phyloP scores from a whole-genome alignment of 2,888 invertebrate species.

The Protophormia terraenovae region DNA sequence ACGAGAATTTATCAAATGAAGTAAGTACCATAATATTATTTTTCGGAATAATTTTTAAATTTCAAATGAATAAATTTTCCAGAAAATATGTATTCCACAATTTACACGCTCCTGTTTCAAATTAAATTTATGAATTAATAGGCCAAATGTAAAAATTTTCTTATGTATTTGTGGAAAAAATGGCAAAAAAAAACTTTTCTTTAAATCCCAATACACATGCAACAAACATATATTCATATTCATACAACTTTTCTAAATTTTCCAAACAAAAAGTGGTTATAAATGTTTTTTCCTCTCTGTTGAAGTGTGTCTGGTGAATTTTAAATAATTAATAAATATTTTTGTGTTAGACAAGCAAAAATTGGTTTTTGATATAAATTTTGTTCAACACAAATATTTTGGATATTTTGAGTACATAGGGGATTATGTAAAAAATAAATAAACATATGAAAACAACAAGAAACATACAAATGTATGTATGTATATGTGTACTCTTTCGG shows the following conservation, averaged over 20 bases:
- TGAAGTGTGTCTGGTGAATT: not conserved
- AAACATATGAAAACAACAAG: not conserved
- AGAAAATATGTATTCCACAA: too few species aligned
- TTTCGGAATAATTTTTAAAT: too few species aligned
- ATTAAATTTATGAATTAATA: not conserved
- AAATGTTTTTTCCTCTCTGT: not conserved
- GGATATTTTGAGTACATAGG: not conserved
- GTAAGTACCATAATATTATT: too few species aligned
- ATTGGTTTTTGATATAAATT: not conserved
- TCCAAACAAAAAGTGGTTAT: not conserved
- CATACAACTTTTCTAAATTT: not conserved
- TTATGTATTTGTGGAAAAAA: too few species aligned
- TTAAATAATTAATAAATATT: slow-evolving; percentile 35
- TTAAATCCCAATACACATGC: not conserved
- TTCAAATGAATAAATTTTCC: too few species aligned
- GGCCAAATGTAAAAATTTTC: not conserved
- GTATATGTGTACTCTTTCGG: not conserved
- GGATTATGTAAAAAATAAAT: not conserved
- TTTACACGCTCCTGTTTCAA: not conserved
- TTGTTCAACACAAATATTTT: not conserved
- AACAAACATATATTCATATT: not conserved
- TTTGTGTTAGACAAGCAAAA: slow-evolving; percentile 9
- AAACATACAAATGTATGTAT: not conserved
- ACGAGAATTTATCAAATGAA: too few species aligned
- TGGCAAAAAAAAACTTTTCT: not conserved